Base-by-base conservation (phyloP, 2,888 invertebrate species). In the Mythimna pallens region DNA sequence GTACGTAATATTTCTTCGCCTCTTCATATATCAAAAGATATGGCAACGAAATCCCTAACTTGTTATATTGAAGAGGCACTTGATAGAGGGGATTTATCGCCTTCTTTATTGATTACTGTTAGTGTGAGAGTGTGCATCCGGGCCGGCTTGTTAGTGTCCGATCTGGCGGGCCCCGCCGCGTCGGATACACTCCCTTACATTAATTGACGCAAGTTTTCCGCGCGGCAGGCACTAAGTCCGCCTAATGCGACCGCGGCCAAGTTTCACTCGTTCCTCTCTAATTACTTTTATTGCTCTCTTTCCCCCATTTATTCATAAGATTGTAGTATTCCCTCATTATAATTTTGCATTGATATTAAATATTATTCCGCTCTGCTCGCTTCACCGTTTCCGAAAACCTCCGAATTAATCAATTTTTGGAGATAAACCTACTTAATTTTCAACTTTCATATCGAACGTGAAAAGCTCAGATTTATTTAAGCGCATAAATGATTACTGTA, bases 231-330 rank as follows among this genome's bases (percentile, higher is more conserved):
- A 92, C 89, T 92, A 92, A 92, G 91, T 88, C 92, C 85, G 87
- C 89, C 90, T 91, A 93, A 93, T 91, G 90, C 91, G 86, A 87
- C 91, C 86, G 88, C 88, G 86, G 90, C 92, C 91, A 92, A 93
- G 88, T 92, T 93, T 90, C 87, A 91, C 92, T 92, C 91, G 89
- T 90, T 93, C 84, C 86, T 89, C 85, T 86, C 87, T 92, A 92
- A 93, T 93, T 93, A 92, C 92, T 93, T 93, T 92, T 92, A 93
- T 93, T 92, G 89, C 91, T 90, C 88, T 89, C 91, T 90, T 90
- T 90, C 89, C 86, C 47, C 85, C 88, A 85, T 89, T 89, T 90
- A 92, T 93, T 92, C 91, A 90, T 89, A 76, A 79, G 86, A 87
- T 89, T 83, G 80, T 86, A 86, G 82, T 87, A 67, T 82, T 86